Evolutionary conservation across 2,888 invertebrate genomes (phyloP).

Genomic region (Leucophora obtusa): DNA sequence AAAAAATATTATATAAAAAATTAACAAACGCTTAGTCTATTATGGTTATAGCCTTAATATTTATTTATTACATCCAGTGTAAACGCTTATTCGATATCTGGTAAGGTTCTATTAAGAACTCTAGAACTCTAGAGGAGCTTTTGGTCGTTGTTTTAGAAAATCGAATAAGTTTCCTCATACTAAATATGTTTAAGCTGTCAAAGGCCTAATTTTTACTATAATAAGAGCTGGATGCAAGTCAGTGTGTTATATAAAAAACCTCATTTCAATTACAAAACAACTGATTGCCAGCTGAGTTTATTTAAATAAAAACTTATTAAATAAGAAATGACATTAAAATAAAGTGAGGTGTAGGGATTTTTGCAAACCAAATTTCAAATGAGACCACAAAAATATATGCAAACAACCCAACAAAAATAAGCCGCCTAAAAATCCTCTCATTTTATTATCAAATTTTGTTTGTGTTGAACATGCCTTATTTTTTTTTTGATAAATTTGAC

Average conservation of each 20-base stretch:
- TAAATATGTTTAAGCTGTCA: too few species aligned
- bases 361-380: slow-evolving; percentile 26
- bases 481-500: slow-evolving; percentile 16
- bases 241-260: background rate
- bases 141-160: too few species aligned
- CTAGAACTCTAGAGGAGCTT: too few species aligned
- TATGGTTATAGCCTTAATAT: too few species aligned
- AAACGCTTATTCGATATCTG: too few species aligned
- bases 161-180: too few species aligned
- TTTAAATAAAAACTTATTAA: slow-evolving; percentile 50
- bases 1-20: too few species aligned
- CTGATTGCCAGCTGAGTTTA: slow-evolving; percentile 58
- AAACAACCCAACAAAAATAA: slow-evolving; percentile 41
- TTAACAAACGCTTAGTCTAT: too few species aligned
- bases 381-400: slow-evolving; percentile 58
- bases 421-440: slow-evolving; percentile 26
- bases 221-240: background rate
- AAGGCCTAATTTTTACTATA: too few species aligned
- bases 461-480: background rate
- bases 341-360: slow-evolving; percentile 44
- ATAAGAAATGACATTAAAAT: slow-evolving; percentile 56
- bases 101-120: too few species aligned
- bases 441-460: slow-evolving; percentile 44
- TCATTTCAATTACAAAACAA: background rate
- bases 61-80: too few species aligned